phyloP scores from a whole-genome alignment of 2,113 vertebrate genomes.

The Burhinus oedicnemus region DNA sequence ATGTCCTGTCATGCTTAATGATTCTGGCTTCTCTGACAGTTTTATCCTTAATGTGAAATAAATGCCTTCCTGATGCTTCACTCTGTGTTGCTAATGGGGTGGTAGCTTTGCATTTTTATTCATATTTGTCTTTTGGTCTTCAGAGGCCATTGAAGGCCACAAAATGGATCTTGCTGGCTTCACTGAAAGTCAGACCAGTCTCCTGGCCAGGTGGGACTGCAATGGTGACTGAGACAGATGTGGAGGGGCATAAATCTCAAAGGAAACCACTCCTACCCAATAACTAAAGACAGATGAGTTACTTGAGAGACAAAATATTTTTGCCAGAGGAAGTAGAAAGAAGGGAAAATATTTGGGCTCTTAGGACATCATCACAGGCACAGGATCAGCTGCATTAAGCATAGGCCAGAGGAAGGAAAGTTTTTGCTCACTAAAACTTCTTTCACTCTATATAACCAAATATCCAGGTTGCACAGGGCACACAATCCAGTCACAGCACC shows the following conservation, averaged over 20 bases:
- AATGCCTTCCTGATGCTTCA: slow-evolving; percentile 37
- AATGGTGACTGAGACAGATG: not conserved
- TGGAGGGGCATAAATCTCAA: not conserved
- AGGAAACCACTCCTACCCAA: not conserved
- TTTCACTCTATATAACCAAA: not conserved
- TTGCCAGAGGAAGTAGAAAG: not conserved
- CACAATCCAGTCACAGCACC: not conserved
- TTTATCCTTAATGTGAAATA: slow-evolving; percentile 34
- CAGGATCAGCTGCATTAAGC: not conserved
- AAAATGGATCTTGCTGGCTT: not conserved
- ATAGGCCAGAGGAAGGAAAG: not conserved
- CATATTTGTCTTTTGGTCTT: not conserved
- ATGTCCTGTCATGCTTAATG: slow-evolving; percentile 40
- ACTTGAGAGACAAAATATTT: not conserved
- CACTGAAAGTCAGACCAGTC: not conserved
- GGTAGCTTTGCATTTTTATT: not conserved
- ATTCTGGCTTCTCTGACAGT: not conserved
- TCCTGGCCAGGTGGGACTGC: not conserved
- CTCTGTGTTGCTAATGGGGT: not conserved
- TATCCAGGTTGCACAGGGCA: not conserved
- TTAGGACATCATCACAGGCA: not conserved
- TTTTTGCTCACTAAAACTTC: not conserved
- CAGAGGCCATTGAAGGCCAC: not conserved
- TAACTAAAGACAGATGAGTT: not conserved
- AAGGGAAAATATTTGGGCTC: not conserved